These are phyloP conservation scores for Mesitornis unicolor DNA, from an alignment of 2,113 vertebrate species.

Conservation along the genomic window DNA sequence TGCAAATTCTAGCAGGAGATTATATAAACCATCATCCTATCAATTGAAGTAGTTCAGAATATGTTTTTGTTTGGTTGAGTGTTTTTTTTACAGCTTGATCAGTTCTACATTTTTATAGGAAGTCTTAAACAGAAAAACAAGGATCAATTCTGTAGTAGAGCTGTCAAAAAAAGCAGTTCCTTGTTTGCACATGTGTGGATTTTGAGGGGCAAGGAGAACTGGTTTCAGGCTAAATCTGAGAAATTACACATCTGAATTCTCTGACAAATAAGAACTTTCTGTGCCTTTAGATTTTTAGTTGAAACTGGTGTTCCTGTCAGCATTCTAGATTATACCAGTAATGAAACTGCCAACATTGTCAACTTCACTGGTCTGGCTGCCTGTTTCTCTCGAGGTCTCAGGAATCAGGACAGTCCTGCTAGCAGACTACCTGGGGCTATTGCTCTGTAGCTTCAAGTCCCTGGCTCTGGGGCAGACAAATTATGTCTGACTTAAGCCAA, in stretches of 20 bases:
- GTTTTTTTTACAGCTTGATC: neutral
- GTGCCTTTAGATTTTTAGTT: neutral
- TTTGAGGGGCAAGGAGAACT: neutral
- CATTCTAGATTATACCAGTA: constrained; percentile 1
- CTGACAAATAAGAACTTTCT: constrained; percentile 18
- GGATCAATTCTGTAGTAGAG: neutral
- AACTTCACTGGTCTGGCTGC: neutral
- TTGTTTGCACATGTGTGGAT: neutral
- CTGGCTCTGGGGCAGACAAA: neutral
- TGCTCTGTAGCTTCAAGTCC: neutral
- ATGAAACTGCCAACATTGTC: constrained; percentile 10
- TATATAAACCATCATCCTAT: neutral
- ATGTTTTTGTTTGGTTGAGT: neutral
- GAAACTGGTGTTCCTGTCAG: constrained; percentile 24
- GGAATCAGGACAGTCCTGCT: neutral
- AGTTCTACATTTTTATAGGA: neutral
- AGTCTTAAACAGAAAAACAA: neutral
- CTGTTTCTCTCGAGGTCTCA: neutral
- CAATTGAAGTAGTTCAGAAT: neutral
- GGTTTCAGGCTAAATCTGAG: neutral
- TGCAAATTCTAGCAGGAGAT: neutral
- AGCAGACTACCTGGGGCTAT: neutral
- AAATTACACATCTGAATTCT: constrained; percentile 19
- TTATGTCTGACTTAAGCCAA: neutral
- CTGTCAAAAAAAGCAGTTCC: neutral